These are phyloP conservation scores for Bubo blakistoni DNA, from an alignment of 2,113 vertebrate species.

Conservation along the genomic window DNA sequence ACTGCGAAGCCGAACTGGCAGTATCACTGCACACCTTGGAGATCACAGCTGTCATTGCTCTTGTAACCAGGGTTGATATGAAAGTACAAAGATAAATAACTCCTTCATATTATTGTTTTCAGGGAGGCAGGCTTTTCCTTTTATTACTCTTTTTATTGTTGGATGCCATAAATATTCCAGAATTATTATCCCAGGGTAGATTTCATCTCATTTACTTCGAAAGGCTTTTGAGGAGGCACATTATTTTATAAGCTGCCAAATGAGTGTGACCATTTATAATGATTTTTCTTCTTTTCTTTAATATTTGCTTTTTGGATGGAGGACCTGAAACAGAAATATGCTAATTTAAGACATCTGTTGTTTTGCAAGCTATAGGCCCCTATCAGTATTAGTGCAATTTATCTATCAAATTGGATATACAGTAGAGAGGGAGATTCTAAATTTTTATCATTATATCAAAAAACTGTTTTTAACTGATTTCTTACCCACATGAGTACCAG, in stretches of 20 bases:
- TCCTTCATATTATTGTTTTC: constrained; percentile 55
- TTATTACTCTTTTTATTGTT: constrained; percentile 64
- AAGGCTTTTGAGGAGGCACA: constrained; percentile 45
- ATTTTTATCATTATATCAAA: not conserved
- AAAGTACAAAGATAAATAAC: constrained; percentile 62
- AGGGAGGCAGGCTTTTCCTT: constrained; percentile 44
- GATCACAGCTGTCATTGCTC: constrained; percentile 28
- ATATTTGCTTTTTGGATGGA: constrained; percentile 57
- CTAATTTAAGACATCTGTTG: constrained; percentile 68
- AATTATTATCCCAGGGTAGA: constrained; percentile 58
- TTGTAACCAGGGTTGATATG: not conserved
- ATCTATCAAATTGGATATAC: not conserved
- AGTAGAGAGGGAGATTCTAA: not conserved
- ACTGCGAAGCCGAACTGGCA: not conserved
- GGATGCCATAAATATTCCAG: constrained; percentile 57
- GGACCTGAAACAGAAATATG: constrained; percentile 59
- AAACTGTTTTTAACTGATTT: not conserved
- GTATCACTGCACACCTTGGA: not conserved
- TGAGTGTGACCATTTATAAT: constrained; percentile 52
- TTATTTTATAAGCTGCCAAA: constrained; percentile 63
- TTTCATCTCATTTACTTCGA: constrained; percentile 58
- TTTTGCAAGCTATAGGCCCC: constrained; percentile 51
- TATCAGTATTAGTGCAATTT: constrained; percentile 12
- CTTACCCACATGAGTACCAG: not conserved
- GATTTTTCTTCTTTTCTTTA: constrained; percentile 56